Base-by-base conservation (phyloP, 2,888 invertebrate genomes). In the Resseliella maxima region DNA sequence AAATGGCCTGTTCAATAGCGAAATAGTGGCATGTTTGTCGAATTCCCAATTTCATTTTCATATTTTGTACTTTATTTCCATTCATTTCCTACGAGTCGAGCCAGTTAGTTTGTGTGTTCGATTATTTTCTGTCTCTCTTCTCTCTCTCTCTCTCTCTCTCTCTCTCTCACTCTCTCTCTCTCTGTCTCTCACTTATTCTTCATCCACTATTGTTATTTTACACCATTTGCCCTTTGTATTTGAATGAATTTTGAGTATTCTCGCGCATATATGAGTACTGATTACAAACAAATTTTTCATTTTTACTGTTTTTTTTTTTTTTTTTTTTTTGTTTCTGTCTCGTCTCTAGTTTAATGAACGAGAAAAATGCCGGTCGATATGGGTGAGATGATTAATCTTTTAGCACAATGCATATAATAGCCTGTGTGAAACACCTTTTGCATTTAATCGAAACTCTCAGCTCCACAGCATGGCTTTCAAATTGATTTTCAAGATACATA, bases 381-480 rank as follows among this genome's bases (percentile, higher is more conserved):
- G 83, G 83, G n/a, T 38, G 83, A 83, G 83, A 38, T 83, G 83
- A 83, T 83, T 83, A 38, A 83, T 83, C 83, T 83, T 38, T 31
- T 8, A 15, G 35, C 36, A 81, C 81, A 81, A 81, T 81, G 35
- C 8, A 3, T 1, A n/a, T 12, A 38, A 38, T 24, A 38, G n/a
- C n/a, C 12, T 38, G 24, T n/a, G 5, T 10, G 24, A 24, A 38
- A 83, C 83, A 83, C 83, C 83, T 83, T 83, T 83, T 15, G 72
- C 72, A 59, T 59, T 24, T 59, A 50, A 50, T 18, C 21, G 50
- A 18, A 59, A 41, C 41, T 59, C 12, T 6, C 24, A 24, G 59
- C 18, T 50, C 46, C 59, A 18, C 50, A 31, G 72, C n/a, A 72
- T 72, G 15, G 6, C 24, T 59, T 24, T 59, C n/a, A 59, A 59